Percentiles rank a stretch among this genome's conserved stretches.
These are phyloP conservation scores for Lochmaea crataegi DNA, from an alignment of 2,888 invertebrate genomes.

Conservation along the genomic window DNA sequence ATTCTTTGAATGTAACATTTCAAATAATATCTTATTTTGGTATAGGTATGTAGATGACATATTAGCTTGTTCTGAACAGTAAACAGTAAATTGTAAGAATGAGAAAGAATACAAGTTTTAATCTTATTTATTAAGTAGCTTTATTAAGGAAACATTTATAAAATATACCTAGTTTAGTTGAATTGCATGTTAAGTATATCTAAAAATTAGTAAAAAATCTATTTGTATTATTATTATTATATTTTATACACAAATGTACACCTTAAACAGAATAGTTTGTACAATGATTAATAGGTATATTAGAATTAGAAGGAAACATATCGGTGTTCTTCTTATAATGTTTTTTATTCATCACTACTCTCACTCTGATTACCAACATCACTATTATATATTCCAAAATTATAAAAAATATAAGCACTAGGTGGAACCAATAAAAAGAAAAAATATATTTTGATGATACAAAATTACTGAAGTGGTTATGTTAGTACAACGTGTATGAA, in stretches of 20 bases:
- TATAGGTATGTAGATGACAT: too few species aligned
- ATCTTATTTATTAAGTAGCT: neutral
- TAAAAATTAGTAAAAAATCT: neutral
- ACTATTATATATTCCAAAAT: too few species aligned
- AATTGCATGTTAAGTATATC: neutral
- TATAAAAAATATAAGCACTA: too few species aligned
- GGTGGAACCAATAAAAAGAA: too few species aligned
- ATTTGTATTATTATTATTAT: neutral
- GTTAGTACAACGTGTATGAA: too few species aligned
- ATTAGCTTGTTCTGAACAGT: too few species aligned
- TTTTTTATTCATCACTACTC: neutral
- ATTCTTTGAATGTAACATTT: too few species aligned
- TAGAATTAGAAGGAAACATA: neutral
- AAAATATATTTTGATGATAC: too few species aligned
- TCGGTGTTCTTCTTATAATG: neutral
- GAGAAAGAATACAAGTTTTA: neutral
- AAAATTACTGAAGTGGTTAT: too few species aligned
- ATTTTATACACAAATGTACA: slow-evolving; percentile 24
- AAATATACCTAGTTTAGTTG: neutral
- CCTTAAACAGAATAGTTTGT: slow-evolving; percentile 3
- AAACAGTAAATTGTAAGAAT: neutral
- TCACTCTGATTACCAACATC: neutral
- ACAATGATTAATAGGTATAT: neutral
- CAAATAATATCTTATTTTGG: too few species aligned
- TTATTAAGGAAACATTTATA: neutral